These are phyloP conservation scores for Oscheius sp. DNA, from an alignment of 2,888 invertebrate species.

Conservation along the genomic window DNA sequence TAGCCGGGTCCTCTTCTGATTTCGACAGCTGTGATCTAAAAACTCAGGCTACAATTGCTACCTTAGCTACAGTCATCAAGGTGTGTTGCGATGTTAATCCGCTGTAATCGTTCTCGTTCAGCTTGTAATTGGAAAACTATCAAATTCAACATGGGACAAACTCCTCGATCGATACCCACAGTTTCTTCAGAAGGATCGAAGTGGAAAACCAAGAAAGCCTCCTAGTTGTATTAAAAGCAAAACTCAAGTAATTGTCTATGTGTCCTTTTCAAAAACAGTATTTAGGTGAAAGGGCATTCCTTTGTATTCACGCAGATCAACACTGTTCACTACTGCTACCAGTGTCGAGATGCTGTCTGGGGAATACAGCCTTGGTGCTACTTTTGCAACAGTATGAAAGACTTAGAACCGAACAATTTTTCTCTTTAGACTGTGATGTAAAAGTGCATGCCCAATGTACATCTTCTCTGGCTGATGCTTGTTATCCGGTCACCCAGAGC, in stretches of 20 bases:
- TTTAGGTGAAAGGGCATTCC: constrained; percentile 84
- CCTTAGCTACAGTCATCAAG: constrained; percentile 85
- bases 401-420: neutral
- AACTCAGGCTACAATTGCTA: constrained; percentile 82
- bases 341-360: constrained; percentile 90
- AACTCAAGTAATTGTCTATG: constrained; percentile 24
- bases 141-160: constrained; percentile 72
- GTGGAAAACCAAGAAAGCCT: constrained; percentile 72
- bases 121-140: constrained; percentile 64
- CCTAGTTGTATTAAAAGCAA: constrained; percentile 50
- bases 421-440: constrained; percentile 83
- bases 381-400: constrained; percentile 86
- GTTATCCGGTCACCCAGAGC: constrained; percentile 77
- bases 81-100: constrained; percentile 78
- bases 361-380: constrained; percentile 97
- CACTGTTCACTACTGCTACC: constrained; percentile 90
- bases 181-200: constrained; percentile 87
- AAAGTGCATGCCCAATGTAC: constrained; percentile 88
- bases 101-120: constrained; percentile 27
- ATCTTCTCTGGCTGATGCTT: constrained; percentile 84
- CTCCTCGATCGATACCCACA: constrained; percentile 84
- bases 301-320: constrained; percentile 89
- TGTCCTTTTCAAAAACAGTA: neutral
- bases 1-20: constrained; percentile 74
- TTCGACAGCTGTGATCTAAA: constrained; percentile 80